Evolutionary conservation across 1,140 invertebrate genomes (phyloP).

Genomic region (Drosophila pruinosa): DNA sequence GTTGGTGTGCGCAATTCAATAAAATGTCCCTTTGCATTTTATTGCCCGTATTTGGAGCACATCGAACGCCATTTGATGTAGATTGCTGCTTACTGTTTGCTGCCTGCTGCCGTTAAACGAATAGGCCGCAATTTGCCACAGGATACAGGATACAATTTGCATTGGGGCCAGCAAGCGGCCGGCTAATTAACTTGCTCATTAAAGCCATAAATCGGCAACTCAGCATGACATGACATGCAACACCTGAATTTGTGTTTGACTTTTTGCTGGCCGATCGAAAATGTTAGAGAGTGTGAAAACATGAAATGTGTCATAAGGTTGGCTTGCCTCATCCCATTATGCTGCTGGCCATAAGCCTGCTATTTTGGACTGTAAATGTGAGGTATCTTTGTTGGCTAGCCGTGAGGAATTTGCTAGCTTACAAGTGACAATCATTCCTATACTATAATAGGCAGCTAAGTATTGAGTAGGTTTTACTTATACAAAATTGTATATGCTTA

Average conservation of each 20-base stretch:
- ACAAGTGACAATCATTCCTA: too few relatives aligned
- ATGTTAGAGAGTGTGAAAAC: background rate
- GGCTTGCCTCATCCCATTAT: background rate
- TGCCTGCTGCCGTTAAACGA: slow-evolving; percentile 23
- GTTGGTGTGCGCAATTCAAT: slow-evolving; percentile 37
- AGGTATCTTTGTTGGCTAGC: background rate
- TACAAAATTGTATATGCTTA: background rate
- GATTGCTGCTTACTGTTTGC: background rate
- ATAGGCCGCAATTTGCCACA: slow-evolving; percentile 29
- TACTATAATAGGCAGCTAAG: background rate
- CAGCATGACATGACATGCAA: slow-evolving; percentile 44
- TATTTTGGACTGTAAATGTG: background rate
- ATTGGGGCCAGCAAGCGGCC: slow-evolving; percentile 9
- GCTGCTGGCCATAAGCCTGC: background rate
- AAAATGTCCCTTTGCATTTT: slow-evolving; percentile 38
- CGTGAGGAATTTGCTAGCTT: too few relatives aligned
- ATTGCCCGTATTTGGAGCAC: slow-evolving; percentile 28
- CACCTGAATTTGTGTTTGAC: slow-evolving; percentile 23
- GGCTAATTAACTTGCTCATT: slow-evolving; percentile 52
- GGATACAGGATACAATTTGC: slow-evolving; percentile 34
- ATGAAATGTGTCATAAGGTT: slow-evolving; percentile 18
- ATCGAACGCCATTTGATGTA: slow-evolving; percentile 2
- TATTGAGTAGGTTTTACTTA: background rate
- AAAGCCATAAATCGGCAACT: slow-evolving; percentile 39
- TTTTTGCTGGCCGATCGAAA: slow-evolving; percentile 28